Conservation (phyloP, 2,797 vertebrate species). For the Vireo griseus region DNA sequence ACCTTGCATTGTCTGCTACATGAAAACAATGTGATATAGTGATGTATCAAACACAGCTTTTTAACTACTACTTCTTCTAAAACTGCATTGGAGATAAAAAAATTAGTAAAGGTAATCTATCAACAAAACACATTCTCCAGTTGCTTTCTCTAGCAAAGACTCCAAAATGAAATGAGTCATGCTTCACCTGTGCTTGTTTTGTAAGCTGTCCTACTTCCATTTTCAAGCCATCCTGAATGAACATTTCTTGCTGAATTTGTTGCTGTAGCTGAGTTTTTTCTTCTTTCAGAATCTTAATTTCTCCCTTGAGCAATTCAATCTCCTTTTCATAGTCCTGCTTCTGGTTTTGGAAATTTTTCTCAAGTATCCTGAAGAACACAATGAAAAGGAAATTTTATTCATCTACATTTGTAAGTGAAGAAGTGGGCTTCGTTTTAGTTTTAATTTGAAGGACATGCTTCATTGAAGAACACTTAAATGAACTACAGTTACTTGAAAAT, state of each 20-base stretch:
- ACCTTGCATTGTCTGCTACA: neutral
- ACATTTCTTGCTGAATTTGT: slow-evolving; percentile 76
- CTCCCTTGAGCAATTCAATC: slow-evolving; percentile 79
- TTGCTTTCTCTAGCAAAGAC: neutral
- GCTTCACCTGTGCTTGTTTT: slow-evolving; percentile 82
- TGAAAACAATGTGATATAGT: neutral
- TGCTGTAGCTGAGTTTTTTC: slow-evolving; percentile 77
- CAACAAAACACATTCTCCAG: neutral
- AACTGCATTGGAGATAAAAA: neutral
- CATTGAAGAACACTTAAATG: neutral
- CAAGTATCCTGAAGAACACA: slow-evolving; percentile 79
- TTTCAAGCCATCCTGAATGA: slow-evolving; percentile 76
- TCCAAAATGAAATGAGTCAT: neutral
- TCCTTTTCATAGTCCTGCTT: slow-evolving; percentile 84
- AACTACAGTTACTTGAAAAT: neutral
- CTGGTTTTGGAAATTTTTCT: slow-evolving; percentile 87
- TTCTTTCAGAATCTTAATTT: slow-evolving; percentile 81
- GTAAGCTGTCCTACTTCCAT: slow-evolving; percentile 83
- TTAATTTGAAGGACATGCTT: neutral
- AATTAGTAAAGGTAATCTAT: neutral
- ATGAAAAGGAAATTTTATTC: neutral
- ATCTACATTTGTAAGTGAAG: neutral
- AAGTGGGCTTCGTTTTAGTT: neutral
- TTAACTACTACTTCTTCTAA: neutral
- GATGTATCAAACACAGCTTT: neutral